Base-by-base conservation (phyloP, 2,113 vertebrate species). In the Cephalopterus ornatus region DNA sequence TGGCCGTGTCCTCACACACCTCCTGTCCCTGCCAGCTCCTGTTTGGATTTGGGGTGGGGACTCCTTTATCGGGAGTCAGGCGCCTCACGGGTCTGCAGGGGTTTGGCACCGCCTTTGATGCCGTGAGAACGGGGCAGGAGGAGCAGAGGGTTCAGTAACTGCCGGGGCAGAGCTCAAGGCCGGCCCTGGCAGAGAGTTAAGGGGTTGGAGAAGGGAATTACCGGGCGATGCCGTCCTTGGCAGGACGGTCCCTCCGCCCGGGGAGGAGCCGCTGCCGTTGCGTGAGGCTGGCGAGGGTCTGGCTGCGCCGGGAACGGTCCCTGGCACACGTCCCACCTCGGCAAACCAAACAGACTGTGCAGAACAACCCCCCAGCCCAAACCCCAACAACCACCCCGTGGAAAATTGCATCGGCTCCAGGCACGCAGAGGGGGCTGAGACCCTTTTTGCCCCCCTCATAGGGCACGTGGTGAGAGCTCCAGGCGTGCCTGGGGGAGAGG, bases 61-160 rank as follows among this genome's bases (percentile, higher is more conserved):
- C 32, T 72, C 23, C 52, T 32, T 61, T 50, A 55, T 63, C 89
- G 37, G 53, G 16, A 35, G 37, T 18, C 62, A 11, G 33, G 63
- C 3, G n/a, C n/a, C 7, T 18, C 2, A 9, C 20, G 37, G 11
- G 8, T 18, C 63, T 12, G 6, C 8, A 2, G 0, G 16, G 2
- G 18, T 53, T 77, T 66, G 30, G 23, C 46, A 5, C 37, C 4
- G 27, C 1, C 76, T 61, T 76, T 82, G 76, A 55, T 72, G 65
- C 28, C 11, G 35, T 35, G 68, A 4, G 68, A 53, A 20, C 0
- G 13, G 77, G 46, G 27, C 71, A 49, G 82, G 52, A 49, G 50
- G 63, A 42, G 52, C 39, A 3, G 33, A 39, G 80, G 47, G 37
- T 8, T 49, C 4, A 1, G 16, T 7, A 23, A 32, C 49, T 8